phyloP scores from a whole-genome alignment of 2,113 vertebrate species.

The Pipra filicauda region DNA sequence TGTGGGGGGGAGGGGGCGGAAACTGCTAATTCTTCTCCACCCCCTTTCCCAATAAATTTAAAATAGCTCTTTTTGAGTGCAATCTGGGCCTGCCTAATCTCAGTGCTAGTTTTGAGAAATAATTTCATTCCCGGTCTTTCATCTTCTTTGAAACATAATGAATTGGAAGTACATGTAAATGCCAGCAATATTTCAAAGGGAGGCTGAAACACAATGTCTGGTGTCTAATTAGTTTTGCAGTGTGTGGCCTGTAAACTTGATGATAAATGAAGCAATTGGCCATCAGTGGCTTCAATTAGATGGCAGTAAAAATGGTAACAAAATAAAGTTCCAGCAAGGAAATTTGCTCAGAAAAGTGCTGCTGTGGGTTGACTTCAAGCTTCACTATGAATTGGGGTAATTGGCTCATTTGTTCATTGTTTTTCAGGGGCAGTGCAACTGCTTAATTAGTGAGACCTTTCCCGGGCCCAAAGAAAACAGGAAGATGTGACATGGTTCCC shows the following conservation, averaged over 20 bases:
- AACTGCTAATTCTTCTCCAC: neutral
- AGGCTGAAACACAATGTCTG: conserved; percentile 32
- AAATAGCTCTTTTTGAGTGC: neutral
- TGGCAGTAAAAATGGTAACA: conserved; percentile 57
- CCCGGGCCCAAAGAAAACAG: neutral
- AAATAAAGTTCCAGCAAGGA: conserved; percentile 48
- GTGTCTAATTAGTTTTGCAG: conserved; percentile 55
- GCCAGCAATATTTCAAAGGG: conserved; percentile 49
- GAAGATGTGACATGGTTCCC: neutral
- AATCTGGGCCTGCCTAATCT: neutral
- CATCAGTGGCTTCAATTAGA: conserved; percentile 62
- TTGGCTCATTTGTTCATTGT: conserved; percentile 30
- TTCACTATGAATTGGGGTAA: conserved; percentile 37
- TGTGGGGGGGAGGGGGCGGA: too few relatives aligned
- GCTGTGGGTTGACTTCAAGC: neutral
- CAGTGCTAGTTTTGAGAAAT: neutral
- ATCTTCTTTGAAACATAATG: conserved; percentile 45
- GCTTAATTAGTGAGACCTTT: neutral
- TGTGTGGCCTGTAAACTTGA: conserved; percentile 56
- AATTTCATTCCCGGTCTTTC: conserved; percentile 7
- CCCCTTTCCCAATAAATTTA: neutral
- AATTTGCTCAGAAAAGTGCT: conserved; percentile 22
- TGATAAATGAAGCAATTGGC: conserved; percentile 65
- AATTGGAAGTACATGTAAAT: conserved; percentile 29
- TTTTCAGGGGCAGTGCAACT: neutral